Evolutionary conservation across 2,113 vertebrate genomes (phyloP), one percentile per base, ranked within the genome.

Genomic region (Acanthochromis polyacanthus): DNA sequence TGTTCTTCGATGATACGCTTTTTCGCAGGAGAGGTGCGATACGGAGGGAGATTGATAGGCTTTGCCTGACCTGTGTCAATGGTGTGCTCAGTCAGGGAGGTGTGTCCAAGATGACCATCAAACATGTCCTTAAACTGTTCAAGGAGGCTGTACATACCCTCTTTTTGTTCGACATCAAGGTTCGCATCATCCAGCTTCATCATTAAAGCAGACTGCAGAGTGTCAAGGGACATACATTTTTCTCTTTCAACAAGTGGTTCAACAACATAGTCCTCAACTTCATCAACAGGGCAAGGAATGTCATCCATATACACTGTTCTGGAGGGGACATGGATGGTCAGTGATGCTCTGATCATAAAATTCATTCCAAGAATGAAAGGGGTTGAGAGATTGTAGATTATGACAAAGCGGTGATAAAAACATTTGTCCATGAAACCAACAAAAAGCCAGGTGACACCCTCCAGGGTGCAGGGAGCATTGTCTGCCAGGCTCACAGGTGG

Each of bases 351-450:
- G 11, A 15, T 12, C 22, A 1, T 28, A 28, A 19, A 56, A 22
- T 68, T 16, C 36, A 68, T 68, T 9, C 38, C 51, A 9, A 68
- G 36, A 40, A 68, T 45, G 16, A 68, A 56, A 17, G 22, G 65
- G 3, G 65, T 43, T 28, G 65, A 15, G 16, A 68, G 22, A 0
- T 43, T 12, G 19, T 22, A 22, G 16, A 68, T 56, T 9, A 68
- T 7, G 6, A 22, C 51, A 28, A 68, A 56, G 15, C 22, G 0
- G 9, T 45, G 36, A 6, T 56, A 56, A 28, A 68, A n/a, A 10
- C 19, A 23, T 7, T 68, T 68, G 16, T 45, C n/a, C 16, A 45
- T 56, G 5, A 68, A 68, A 0, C 32, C 36, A 3, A 55, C 55
- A 25, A 6, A 43, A 0, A 65, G 46, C 40, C 60, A 63, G 19